Base-by-base conservation (phyloP, 2,888 invertebrate species). In the Pheosia gnoma region DNA sequence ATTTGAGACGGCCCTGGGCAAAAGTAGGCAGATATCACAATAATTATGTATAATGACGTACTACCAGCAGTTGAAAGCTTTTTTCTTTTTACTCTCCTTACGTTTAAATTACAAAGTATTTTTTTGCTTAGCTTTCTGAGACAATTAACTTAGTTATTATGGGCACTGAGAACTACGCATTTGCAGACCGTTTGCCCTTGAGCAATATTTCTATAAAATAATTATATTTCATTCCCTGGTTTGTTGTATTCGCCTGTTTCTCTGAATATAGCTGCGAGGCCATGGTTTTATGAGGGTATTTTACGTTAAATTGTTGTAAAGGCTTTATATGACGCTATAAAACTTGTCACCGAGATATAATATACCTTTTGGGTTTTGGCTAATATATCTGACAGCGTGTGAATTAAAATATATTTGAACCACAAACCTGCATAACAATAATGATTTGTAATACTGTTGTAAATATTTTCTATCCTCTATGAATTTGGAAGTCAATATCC, bases 261-360 rank as follows among this genome's bases (percentile, higher is more conserved):
- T 45, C 52, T 61, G 37, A 66, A 47, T 25, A 68, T 61, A 58
- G 13, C 61, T 62, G 53, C 55, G 43, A 62, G 60, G 45, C 45
- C 45, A 45, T 61, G 57, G 53, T 62, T 67, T 72, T 70, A 59
- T 61, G 63, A 53, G 61, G 51, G 59, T 69, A 66, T 72, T 71
- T 76, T 67, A 67, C 65, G 60, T 63, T 71, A 66, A 74, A 68
- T 70, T 70, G 59, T 67, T 65, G 58, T 57, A 52, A 61, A 67
- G 45, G 61, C 62, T 75, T 73, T 70, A 65, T 63, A 65, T 68
- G 65, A 61, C 59, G 59, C 52, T 49, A 66, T 60, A 63, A 64
- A 62, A 58, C 58, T 49, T 55, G 58, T 43, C 60, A 64, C 69
- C 25, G 59, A 65, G 62, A 65, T 72, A 57, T 45, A 37, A 64